These are phyloP conservation scores for Chesias legatella DNA, from an alignment of 2,888 invertebrate genomes.

Conservation along the genomic window DNA sequence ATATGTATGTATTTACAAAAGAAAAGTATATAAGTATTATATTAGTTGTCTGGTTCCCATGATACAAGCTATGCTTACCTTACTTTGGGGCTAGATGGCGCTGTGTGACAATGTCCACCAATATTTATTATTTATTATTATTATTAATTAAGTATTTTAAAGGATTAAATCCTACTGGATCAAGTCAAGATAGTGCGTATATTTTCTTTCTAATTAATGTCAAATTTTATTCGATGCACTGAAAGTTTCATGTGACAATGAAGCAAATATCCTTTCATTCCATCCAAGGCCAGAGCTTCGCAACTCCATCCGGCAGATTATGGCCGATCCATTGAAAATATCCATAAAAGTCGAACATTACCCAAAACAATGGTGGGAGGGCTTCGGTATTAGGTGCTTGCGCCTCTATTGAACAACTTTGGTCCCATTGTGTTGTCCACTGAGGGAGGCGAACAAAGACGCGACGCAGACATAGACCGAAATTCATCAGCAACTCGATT, in stretches of 20 bases:
- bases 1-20: too few relatives aligned
- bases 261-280: slow-evolving; percentile 6
- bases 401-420: slow-evolving; percentile 78
- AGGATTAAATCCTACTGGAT: too few relatives aligned
- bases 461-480: slow-evolving; percentile 77
- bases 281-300: slow-evolving; percentile 47
- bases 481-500: slow-evolving; percentile 80
- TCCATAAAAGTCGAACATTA: slow-evolving; percentile 81
- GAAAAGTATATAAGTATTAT: too few relatives aligned
- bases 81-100: too few relatives aligned
- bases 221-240: too few relatives aligned
- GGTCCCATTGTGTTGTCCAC: slow-evolving; percentile 79
- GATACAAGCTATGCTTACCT: too few relatives aligned
- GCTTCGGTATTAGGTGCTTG: slow-evolving; percentile 78
- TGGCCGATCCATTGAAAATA: slow-evolving; percentile 78
- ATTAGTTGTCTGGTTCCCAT: too few relatives aligned
- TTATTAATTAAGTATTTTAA: too few relatives aligned
- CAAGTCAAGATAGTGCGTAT: too few relatives aligned
- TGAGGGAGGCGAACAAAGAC: slow-evolving; percentile 74
- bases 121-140: too few relatives aligned
- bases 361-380: slow-evolving; percentile 77
- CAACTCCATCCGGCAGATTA: slow-evolving; percentile 74
- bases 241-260: neutral
- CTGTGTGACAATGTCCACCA: too few relatives aligned
- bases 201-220: too few relatives aligned